Conservation (phyloP, 2,888 invertebrate species). For the Tipula helvola region DNA sequence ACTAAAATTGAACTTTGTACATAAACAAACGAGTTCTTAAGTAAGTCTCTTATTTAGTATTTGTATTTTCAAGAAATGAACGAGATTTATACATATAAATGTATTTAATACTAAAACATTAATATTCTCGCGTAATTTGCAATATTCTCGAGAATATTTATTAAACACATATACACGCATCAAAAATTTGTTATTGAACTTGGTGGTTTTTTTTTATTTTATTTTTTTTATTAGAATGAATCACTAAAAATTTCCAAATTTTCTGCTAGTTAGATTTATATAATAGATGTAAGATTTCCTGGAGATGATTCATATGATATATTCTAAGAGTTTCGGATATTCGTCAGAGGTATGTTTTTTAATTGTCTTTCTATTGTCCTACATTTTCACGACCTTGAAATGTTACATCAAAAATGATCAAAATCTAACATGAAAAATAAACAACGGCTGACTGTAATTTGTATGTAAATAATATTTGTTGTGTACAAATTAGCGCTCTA, state of each 20-base stretch:
- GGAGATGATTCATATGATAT: not conserved
- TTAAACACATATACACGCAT: not conserved
- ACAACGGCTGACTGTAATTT: not conserved
- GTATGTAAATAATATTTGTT: not conserved
- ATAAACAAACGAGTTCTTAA: not conserved
- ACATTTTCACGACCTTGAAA: not conserved
- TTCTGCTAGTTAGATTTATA: not conserved
- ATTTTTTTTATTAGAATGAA: not conserved
- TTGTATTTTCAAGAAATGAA: not conserved
- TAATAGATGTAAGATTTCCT: not conserved
- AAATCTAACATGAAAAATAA: not conserved
- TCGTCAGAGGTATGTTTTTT: too few relatives aligned
- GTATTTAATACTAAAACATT: not conserved
- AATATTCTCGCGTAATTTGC: not conserved
- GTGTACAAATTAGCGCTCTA: not conserved
- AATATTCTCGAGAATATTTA: not conserved
- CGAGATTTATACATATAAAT: not conserved
- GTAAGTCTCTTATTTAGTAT: not conserved
- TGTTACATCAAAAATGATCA: not conserved
- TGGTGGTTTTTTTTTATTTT: not conserved
- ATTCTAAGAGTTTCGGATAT: not conserved
- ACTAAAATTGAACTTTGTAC: not conserved
- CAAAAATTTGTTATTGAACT: not conserved
- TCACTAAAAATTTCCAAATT: not conserved
- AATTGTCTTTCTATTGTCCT: not conserved